Evolutionary conservation across 2,888 invertebrate species (phyloP), one percentile per base, ranked within the genome.

Genomic region (Dryomyza anilis): DNA sequence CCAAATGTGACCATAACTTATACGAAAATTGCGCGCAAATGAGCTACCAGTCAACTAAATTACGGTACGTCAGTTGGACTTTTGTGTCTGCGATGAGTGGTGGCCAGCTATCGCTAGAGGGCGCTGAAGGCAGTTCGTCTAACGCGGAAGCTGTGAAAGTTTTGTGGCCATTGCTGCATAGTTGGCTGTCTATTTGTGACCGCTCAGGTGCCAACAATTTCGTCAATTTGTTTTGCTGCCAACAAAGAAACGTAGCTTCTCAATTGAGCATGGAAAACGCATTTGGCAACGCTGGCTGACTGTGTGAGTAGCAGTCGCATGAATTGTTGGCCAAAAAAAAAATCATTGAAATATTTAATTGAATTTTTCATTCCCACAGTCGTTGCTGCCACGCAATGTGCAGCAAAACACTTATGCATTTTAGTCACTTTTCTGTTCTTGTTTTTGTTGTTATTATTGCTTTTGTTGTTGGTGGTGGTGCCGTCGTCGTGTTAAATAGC

Each of bases 1-100:
- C n/a, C n/a, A 64, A 68, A 52, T 69, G 74, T 76, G 78, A 78
- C 79, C 79, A 76, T 77, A 74, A 73, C 79, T 78, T 78, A 79
- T 75, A 76, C 74, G 76, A 73, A 79, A 79, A 79, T 78, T 74
- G 75, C 60, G 62, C 63, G 57, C 61, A 67, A 64, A 53, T 57
- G 65, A 61, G 70, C 70, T 71, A 70, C 70, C 69, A 69, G 67
- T 63, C 67, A 65, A 66, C 65, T 64, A 65, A 67, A 65, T 55
- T 48, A n/a, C n/a, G 60, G 58, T 33, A 63, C 56, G 39, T 4
- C 19, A 21, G 29, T 16, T 16, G n/a, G 27, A 30, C n/a, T n/a
- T n/a, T n/a, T n/a, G n/a, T n/a, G 53, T 30, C 27, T 29, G 16
- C 50, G 23, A 48, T 12, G 30, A 25, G 1, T 21, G 21, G 14